phyloP scores from a whole-genome alignment of 92 coral and sea anemone genomes.

The Porites cylindrica region DNA sequence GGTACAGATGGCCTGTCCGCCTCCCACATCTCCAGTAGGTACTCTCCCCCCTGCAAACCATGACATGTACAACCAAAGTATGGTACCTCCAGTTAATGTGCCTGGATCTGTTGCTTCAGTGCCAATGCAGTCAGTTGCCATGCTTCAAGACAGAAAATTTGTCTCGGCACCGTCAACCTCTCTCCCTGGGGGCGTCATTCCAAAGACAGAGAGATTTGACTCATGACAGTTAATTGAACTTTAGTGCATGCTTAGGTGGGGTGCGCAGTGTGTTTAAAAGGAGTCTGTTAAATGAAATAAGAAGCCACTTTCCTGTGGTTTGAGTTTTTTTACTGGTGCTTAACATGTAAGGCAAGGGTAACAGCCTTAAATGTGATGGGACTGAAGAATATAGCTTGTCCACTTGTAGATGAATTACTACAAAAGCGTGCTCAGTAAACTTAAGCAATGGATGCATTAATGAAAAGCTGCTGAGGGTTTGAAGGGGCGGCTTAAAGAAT shows the following conservation, averaged over 20 bases:
- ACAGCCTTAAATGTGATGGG: neutral
- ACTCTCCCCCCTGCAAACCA: constrained; percentile 28
- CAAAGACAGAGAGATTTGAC: constrained; percentile 70
- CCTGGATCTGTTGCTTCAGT: constrained; percentile 19
- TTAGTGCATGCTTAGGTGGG: constrained; percentile 2
- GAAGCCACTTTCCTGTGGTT: neutral
- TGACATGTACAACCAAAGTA: constrained; percentile 31
- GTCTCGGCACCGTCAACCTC: constrained; percentile 15
- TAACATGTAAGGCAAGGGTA: neutral
- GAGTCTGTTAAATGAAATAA: neutral
- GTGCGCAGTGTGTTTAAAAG: neutral
- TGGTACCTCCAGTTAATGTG: constrained; percentile 16
- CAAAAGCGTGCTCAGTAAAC: neutral
- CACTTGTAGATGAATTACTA: neutral
- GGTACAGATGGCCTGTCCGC: constrained; percentile 34
- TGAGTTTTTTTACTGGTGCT: neutral
- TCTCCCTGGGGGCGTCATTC: constrained; percentile 48
- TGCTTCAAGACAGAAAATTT: constrained; percentile 39
- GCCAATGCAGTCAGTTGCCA: constrained; percentile 14
- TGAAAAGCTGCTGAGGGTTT: neutral
- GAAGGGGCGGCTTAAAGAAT: too few relatives aligned
- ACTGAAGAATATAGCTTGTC: neutral
- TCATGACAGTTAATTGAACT: constrained; percentile 36
- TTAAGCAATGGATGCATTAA: neutral
- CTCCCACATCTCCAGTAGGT: constrained; percentile 39